Percentiles rank a stretch among this genome's conserved stretches.
Conservation (phyloP, 2,113 vertebrate genomes). For the Stomatorhinus ivindoensis region DNA sequence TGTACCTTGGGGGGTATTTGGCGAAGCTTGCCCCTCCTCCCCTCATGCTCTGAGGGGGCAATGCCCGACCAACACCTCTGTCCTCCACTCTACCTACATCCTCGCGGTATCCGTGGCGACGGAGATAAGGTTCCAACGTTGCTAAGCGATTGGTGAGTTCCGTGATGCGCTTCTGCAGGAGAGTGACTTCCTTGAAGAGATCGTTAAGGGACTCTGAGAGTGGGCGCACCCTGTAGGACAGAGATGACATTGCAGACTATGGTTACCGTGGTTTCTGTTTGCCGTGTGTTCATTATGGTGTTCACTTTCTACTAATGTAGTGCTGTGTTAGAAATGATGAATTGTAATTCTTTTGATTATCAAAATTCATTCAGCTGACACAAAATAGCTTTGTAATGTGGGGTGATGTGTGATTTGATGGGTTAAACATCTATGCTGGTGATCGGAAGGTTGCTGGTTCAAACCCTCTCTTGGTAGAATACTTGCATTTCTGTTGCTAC, state of each 20-base stretch:
- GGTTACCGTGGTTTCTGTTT: background rate
- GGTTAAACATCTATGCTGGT: background rate
- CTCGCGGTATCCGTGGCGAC: constrained; percentile 61
- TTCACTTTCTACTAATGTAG: background rate
- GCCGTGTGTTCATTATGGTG: background rate
- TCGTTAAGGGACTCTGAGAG: constrained; percentile 67
- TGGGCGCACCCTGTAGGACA: constrained; percentile 62
- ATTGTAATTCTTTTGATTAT: background rate
- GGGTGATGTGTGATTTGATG: background rate
- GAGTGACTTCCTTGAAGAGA: constrained; percentile 66
- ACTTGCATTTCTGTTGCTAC: background rate
- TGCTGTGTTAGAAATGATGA: background rate
- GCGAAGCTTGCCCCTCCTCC: constrained; percentile 31
- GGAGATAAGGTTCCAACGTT: constrained; percentile 62
- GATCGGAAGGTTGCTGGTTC: background rate
- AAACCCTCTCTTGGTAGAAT: background rate
- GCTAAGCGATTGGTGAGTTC: constrained; percentile 68
- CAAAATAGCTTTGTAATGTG: background rate
- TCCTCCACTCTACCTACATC: constrained; percentile 27
- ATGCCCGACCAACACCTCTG: constrained; percentile 18
- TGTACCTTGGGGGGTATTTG: constrained; percentile 30
- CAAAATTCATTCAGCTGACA: background rate
- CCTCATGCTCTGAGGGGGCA: constrained; percentile 34
- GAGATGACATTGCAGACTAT: background rate
- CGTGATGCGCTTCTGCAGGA: constrained; percentile 61